phyloP scores from a whole-genome alignment of 2,888 invertebrate species.

The Enchytraeus crypticus region DNA sequence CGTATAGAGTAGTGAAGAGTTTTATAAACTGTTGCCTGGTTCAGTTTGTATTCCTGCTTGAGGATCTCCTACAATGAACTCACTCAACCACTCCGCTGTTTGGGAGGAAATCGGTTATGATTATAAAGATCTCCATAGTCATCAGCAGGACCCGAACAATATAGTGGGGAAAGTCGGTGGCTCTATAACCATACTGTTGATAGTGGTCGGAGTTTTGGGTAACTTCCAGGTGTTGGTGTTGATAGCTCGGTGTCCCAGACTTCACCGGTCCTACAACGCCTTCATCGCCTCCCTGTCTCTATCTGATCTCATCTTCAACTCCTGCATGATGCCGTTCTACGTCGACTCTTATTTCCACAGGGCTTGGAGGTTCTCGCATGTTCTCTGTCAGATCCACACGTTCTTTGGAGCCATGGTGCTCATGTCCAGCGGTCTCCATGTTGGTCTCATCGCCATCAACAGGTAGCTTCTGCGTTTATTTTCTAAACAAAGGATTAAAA shows the following conservation, averaged over 20 bases:
- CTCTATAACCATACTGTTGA: constrained; percentile 5
- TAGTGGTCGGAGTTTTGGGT: constrained; percentile 7
- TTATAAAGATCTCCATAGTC: too few species aligned
- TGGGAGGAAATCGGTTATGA: too few species aligned
- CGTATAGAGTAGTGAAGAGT: too few species aligned
- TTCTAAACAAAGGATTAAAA: too few species aligned
- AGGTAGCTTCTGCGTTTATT: too few species aligned
- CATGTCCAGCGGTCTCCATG: constrained; percentile 9
- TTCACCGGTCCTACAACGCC: constrained; percentile 12
- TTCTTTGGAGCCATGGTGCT: constrained; percentile 10
- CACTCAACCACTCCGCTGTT: too few species aligned
- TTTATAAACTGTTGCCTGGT: too few species aligned
- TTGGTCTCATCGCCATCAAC: constrained; percentile 13
- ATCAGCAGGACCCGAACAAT: constrained; percentile 13
- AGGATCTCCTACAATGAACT: too few species aligned
- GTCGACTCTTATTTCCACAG: constrained; percentile 10
- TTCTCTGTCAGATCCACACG: constrained; percentile 6
- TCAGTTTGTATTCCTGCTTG: too few species aligned
- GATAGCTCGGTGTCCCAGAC: background rate
- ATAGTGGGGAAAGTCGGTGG: constrained; percentile 11
- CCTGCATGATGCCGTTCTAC: constrained; percentile 13
- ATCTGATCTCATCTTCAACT: constrained; percentile 14
- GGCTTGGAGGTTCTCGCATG: constrained; percentile 7
- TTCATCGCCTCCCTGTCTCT: constrained; percentile 16
- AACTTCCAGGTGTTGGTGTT: constrained; percentile 10